Base-by-base conservation (phyloP, 2,797 vertebrate genomes). In the Gambusia yucatana region DNA sequence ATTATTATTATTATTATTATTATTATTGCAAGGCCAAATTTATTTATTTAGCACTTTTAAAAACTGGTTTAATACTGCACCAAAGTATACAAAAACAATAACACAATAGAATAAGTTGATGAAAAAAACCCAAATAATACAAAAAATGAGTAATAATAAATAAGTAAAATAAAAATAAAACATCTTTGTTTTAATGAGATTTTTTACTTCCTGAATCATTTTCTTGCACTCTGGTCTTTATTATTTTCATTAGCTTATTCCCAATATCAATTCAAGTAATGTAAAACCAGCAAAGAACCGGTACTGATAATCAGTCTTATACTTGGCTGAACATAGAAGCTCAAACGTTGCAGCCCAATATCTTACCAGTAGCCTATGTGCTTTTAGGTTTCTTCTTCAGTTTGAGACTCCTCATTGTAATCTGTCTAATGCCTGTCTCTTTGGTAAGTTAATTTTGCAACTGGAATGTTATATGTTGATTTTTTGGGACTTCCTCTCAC, bases 351-450 rank as follows among this genome's bases (percentile, higher is more conserved):
- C 22, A 33, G 3, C 33, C 33, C 61, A 39, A 39, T 36, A 39
- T 39, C 61, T 39, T 65, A 65, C 61, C 61, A 65, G 6, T 20
- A 61, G 61, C 39, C 61, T 36, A 65, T 65, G 61, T 65, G 61
- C 61, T 36, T 65, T 39, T 39, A 65, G 61, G 61, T 65, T 39
- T 22, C 61, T 39, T 65, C 61, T 61, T 22, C 61, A 30, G 17
- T 39, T 65, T 36, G 61, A 65, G 33, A 39, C 33, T 65, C 61
- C 33, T 65, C 16, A 17, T 65, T 20, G 33, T 65, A 65, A 30
- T 61, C 61, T 36, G 61, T 17, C 28, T 20, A 65, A 65, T 65
- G 61, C 30, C 33, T 9, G 33, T 36, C 8, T 36, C 61, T 36
- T 36, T 39, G 61, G 61, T 65, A 65, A 20, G 61, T 65, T 65